Conservation (phyloP, 2,113 vertebrate genomes). For the Mustela lutreola region DNA sequence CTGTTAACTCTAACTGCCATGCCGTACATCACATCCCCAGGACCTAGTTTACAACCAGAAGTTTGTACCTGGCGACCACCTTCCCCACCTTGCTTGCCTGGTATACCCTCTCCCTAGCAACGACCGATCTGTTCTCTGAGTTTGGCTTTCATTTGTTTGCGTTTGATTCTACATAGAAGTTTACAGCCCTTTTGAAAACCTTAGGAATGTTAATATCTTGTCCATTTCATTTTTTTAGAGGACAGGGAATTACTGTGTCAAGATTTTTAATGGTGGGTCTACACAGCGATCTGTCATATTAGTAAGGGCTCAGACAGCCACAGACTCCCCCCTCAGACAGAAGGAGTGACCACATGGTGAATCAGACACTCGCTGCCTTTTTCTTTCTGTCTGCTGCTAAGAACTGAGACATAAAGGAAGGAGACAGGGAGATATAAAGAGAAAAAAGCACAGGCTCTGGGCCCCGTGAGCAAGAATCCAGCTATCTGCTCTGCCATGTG, state of each 20-base stretch:
- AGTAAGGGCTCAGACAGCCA: not conserved
- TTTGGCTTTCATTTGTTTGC: not conserved
- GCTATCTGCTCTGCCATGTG: not conserved
- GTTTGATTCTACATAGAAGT: not conserved
- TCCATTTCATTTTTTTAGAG: not conserved
- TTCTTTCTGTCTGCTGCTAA: constrained; percentile 41
- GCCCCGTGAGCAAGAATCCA: not conserved
- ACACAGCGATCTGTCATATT: not conserved
- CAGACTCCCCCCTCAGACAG: not conserved
- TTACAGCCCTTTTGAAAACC: not conserved
- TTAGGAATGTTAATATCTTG: not conserved
- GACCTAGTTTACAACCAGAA: not conserved
- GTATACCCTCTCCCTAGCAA: not conserved
- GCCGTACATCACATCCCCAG: not conserved
- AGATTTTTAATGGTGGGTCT: not conserved
- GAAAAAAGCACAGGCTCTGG: not conserved
- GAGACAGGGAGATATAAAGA: not conserved
- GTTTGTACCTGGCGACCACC: not conserved
- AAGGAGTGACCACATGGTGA: not conserved
- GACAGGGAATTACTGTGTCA: not conserved
- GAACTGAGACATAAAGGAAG: not conserved
- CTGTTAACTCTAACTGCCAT: not conserved
- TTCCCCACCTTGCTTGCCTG: not conserved
- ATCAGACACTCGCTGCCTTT: not conserved
- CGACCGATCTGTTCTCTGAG: not conserved